Evolutionary conservation across 2,888 invertebrate genomes (phyloP).

Genomic region (Rhagium mordax): DNA sequence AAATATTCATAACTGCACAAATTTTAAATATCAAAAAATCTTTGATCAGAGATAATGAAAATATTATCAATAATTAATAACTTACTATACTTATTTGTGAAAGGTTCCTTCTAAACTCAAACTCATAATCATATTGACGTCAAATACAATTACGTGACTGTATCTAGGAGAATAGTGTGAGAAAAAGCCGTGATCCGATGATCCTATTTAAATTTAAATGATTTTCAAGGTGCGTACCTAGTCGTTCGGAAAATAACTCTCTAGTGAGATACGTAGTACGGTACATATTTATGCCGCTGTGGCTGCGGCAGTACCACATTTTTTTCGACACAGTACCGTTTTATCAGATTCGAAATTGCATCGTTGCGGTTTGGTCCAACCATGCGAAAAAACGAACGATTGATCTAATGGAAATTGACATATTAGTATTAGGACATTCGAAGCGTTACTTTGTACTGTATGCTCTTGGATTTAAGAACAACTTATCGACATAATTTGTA

Average conservation of each 20-base stretch:
- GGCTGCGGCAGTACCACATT: neutral
- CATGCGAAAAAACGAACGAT: no score
- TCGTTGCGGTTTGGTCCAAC: constrained; percentile 17
- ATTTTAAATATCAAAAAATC: no score
- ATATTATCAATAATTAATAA: no score
- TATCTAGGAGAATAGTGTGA: constrained; percentile 14
- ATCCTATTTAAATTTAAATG: constrained; percentile 20
- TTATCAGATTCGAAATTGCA: constrained; percentile 33
- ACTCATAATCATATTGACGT: constrained; percentile 5
- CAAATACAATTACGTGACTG: neutral
- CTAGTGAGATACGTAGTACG: constrained; percentile 8
- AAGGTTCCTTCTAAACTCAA: no score
- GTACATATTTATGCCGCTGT: constrained; percentile 1
- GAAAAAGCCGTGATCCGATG: constrained; percentile 15
- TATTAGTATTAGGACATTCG: no score
- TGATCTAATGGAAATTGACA: no score
- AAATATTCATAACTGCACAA: no score
- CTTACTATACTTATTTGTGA: no score
- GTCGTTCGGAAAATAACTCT: constrained; percentile 13
- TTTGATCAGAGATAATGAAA: no score
- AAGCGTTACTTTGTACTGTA: neutral
- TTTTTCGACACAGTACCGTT: constrained; percentile 38
- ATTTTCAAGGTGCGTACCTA: constrained; percentile 16
- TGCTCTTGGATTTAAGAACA: no score
- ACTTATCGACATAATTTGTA: no score